Conservation (phyloP, 2,113 vertebrate genomes). For the Eurystomus gularis region DNA sequence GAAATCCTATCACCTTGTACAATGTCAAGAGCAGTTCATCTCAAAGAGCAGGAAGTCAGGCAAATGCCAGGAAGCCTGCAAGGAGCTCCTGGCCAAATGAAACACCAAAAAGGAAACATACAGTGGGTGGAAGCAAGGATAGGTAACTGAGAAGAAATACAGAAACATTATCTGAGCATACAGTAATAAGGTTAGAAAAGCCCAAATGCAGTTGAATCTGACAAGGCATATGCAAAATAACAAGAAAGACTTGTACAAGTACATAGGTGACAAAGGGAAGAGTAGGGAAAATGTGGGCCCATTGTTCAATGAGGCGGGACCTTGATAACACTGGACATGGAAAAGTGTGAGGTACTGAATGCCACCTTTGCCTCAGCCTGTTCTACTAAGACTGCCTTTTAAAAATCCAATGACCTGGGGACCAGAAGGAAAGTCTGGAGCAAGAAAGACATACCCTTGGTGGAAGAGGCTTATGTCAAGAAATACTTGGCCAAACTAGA, state of each 20-base stretch:
- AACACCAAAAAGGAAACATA: not conserved
- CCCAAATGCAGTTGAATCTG: not conserved
- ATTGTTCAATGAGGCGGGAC: not conserved
- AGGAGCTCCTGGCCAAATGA: not conserved
- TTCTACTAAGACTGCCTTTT: not conserved
- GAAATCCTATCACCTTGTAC: not conserved
- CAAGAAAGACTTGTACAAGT: not conserved
- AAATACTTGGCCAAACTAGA: not conserved
- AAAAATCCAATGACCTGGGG: not conserved
- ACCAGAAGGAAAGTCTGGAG: not conserved
- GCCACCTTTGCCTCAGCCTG: not conserved
- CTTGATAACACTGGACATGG: not conserved
- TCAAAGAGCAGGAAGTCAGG: not conserved
- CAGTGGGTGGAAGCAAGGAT: not conserved
- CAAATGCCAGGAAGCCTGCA: not conserved
- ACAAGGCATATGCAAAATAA: not conserved
- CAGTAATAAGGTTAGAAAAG: not conserved
- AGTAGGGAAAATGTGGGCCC: not conserved
- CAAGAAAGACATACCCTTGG: rapidly evolving
- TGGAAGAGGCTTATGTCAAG: not conserved
- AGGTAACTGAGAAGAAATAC: not conserved
- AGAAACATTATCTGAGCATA: not conserved
- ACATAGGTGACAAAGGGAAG: not conserved
- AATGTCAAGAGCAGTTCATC: not conserved
- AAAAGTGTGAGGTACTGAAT: not conserved